Evolutionary conservation across 2,113 vertebrate species (phyloP), one percentile per base, ranked within the genome.

Genomic region (Labeo rohita): DNA sequence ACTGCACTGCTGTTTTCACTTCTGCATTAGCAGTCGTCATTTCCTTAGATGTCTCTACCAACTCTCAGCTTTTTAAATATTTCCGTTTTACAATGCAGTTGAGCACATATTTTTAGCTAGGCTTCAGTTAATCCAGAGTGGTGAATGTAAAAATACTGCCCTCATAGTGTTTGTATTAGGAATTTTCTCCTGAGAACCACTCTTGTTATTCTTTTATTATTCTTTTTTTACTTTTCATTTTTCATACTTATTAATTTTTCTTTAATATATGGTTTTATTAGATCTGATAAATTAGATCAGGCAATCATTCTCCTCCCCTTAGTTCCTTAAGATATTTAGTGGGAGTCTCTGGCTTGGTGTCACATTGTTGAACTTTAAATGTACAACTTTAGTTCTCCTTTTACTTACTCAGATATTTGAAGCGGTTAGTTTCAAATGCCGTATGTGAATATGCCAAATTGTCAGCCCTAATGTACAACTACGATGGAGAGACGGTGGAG

Each of bases 1-100:
- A 68, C 50, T 45, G 8, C 45, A 28, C 21, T 54, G 70, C 56
- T 66, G 68, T 82, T 92, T 92, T 92, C 90, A 86, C 87, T 89
- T 90, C 90, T 90, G 50, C 84, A 78, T 89, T 84, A 23, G 6
- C 18, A 82, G 59, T 66, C 23, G n/a, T 87, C 52, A 78, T 74
- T 88, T 88, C 89, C 88, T 87, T 75, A 65, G 73, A 83, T 74
- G 63, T 56, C 15, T 76, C 74, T 65, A 84, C 88, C 72, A 84
- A 50, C 3, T 66, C 43, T 87, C 54, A 83, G 86, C 84, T 59
- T 15, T 85, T 39, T 39, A 39, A 16, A 56, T 56, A 34, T 28
- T 77, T 78, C 34, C 75, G 47, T 18, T 80, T 61, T 59, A 8
- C 13, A 8, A 61, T 21, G 34, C 34, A 79, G 28, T 70, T 23